Conservation (phyloP, 2,113 vertebrate genomes). For the Telmatochromis bifrenatus region DNA sequence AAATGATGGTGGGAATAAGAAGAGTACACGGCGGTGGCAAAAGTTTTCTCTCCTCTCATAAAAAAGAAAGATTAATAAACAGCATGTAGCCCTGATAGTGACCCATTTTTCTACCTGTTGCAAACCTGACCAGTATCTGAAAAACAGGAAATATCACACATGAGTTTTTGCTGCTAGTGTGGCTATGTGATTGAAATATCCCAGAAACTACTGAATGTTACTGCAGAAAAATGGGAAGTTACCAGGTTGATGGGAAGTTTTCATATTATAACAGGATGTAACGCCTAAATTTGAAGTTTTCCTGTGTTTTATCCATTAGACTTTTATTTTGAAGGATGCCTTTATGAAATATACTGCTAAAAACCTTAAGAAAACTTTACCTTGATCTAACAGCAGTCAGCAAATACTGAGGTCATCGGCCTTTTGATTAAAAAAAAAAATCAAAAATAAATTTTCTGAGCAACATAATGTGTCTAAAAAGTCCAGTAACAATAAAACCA, state of each 20-base stretch:
- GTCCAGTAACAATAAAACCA: neutral
- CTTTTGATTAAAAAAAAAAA: neutral
- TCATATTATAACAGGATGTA: neutral
- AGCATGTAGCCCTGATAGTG: neutral
- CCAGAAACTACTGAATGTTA: neutral
- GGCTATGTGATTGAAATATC: neutral
- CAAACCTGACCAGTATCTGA: neutral
- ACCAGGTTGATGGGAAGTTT: neutral
- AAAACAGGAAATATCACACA: neutral
- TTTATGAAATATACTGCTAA: neutral
- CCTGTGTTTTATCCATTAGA: neutral
- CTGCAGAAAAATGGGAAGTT: neutral
- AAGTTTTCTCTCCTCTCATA: neutral
- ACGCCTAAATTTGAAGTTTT: neutral
- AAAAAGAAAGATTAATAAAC: neutral
- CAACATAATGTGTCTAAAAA: neutral
- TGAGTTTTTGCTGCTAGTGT: neutral
- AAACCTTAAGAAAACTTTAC: neutral
- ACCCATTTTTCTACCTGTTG: neutral
- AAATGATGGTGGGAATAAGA: neutral
- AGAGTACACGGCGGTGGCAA: neutral
- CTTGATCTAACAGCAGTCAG: neutral
- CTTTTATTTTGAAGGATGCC: neutral
- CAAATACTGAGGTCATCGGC: neutral
- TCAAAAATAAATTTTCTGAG: neutral